Evolutionary conservation across 2,797 vertebrate genomes (phyloP), one percentile per base, ranked within the genome.

Genomic region (Dendrocincla fuliginosa): DNA sequence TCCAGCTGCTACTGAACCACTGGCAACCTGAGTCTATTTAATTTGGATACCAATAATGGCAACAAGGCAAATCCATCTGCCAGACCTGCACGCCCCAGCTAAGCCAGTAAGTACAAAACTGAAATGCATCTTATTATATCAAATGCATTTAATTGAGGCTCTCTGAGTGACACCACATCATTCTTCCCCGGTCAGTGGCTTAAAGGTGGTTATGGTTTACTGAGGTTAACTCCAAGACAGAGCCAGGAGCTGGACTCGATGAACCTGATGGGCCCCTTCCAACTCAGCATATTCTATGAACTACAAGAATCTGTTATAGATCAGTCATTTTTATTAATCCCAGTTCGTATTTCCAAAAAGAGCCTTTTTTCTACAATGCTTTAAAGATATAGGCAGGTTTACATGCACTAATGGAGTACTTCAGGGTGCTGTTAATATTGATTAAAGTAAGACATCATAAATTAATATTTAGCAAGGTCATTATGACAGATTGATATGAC

Each of bases 381-480:
- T 95, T 78, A 90, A 94, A 91, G 44, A 90, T 44, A 74, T 16
- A 89, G 79, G 55, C 47, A 71, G 77, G 56, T 95, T 97, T 96
- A 91, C 75, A 82, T 52, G 84, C 64, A 80, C 56, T 86, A 90
- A 94, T 75, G 77, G 89, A 92, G 88, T 41, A 96, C 95, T 94
- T 95, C 73, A 95, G 94, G 94, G 93, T 84, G 91, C 30, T 96
- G 91, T 95, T 97, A 97, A 96, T 97, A 96, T 50, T 97, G 96
- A 97, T 96, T 96, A 97, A 96, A 97, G 83, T 68, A 94, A 97
- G 95, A 77, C 84, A 96, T 33, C 68, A 90, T 85, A 95, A 96
- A 97, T 97, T 96, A 97, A 97, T 96, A 97, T 91, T 94, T 91
- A 97, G 95, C 95, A 97, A 97, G 97, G 97, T 97, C 97, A 96